Evolutionary conservation across 2,888 invertebrate species (phyloP), one percentile per base, ranked within the genome.

Genomic region (Sphaerophoria taeniata): DNA sequence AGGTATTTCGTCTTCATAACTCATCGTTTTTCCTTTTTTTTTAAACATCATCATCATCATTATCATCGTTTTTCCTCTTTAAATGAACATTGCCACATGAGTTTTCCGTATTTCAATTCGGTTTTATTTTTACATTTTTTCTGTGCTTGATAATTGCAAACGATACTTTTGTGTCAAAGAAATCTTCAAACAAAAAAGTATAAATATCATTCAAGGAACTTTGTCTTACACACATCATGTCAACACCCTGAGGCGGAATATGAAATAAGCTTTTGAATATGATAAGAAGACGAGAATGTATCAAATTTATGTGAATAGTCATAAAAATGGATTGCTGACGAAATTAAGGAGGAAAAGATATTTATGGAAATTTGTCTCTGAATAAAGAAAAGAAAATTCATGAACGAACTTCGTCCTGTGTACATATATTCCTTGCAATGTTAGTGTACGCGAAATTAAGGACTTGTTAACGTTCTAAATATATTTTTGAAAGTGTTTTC

Each of bases 171-270:
- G 51, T 67, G 65, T 49, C 65, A 65, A 49, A n/a, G 36, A 16
- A 36, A 49, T 67, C 16, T 49, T 24, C 24, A 24, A 24, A 24
- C 1, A 24, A 24, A 24, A 24, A 24, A 24, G 24, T 24, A 24
- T 24, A 24, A 49, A 33, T 12, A 16, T 34, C 47, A 61, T 61
- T 7, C n/a, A 49, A 49, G 49, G 49, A 49, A 49, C 65, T 65
- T 49, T 65, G 61, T 65, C 63, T 14, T 49, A 65, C 49, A 65
- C 34, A 67, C 45, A 67, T 33, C 51, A 43, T 51, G 34, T 31
- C 56, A 73, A 11, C 61, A 77, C 61, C 63, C 74, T 49, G 49
- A 51, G 65, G 51, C 24, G 71, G 78, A 83, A 71, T 83, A 71
- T 71, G 47, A 71, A 78, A 74, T 78, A 74, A 75, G 70, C 60